Evolutionary conservation across 2,797 vertebrate species (phyloP).

Genomic region (Pipistrellus pipistrellus): DNA sequence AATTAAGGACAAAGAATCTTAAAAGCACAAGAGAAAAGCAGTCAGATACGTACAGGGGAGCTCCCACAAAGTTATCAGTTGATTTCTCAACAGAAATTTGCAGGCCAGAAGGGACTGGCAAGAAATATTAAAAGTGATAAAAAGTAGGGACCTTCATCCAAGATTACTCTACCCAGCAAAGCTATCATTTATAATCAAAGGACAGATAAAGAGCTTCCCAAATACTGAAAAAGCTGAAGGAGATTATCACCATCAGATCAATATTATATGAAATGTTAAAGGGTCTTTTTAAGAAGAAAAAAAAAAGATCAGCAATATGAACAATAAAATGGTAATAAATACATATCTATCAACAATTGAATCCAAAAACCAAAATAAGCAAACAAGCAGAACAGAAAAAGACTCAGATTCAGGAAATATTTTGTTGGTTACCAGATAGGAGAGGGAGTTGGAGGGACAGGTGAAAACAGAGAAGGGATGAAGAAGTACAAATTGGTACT

Average conservation of each 20-base stretch:
- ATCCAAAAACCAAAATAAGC: neutral
- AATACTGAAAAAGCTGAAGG: neutral
- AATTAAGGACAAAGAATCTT: neutral
- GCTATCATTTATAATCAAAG: neutral
- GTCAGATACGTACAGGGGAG: neutral
- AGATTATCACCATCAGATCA: neutral
- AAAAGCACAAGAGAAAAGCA: neutral
- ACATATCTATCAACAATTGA: neutral
- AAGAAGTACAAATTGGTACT: neutral
- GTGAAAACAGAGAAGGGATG: neutral
- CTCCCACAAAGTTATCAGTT: neutral
- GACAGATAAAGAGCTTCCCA: neutral
- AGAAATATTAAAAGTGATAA: neutral
- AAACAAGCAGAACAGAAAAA: neutral
- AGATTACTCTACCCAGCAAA: neutral
- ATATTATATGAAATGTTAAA: neutral
- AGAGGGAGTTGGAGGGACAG: neutral
- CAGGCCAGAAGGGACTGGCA: neutral
- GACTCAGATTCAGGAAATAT: too few species aligned
- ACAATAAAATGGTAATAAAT: neutral
- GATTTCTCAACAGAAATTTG: neutral
- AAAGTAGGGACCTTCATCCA: neutral
- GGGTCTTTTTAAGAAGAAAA: neutral
- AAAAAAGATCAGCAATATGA: neutral
- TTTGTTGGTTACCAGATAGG: neutral